Conservation (phyloP, 2,113 vertebrate species). For the Trichechus manatus region DNA sequence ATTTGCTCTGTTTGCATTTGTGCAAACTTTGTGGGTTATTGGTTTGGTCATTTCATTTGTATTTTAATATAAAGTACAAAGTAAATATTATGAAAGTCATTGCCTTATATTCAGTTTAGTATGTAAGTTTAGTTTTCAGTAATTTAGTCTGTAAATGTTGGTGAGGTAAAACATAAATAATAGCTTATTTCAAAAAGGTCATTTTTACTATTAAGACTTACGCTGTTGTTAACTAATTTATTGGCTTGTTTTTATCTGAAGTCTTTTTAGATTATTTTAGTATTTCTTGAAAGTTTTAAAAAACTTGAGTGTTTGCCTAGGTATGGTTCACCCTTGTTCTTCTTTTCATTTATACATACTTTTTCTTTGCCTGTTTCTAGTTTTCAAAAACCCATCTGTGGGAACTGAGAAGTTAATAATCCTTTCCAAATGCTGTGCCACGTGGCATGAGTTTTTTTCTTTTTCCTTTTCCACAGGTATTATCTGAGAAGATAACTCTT, state of each 20-base stretch:
- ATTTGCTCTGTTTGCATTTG: not conserved
- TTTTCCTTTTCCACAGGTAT: not conserved
- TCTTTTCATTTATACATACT: slow-evolving; percentile 31
- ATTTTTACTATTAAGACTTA: not conserved
- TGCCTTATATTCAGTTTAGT: not conserved
- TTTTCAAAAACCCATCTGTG: slow-evolving; percentile 61
- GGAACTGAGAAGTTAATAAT: slow-evolving; percentile 63
- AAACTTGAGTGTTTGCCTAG: slow-evolving; percentile 54
- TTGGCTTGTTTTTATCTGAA: slow-evolving; percentile 44
- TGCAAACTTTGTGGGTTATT: slow-evolving; percentile 39
- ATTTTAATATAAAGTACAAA: not conserved
- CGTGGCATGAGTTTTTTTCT: not conserved
- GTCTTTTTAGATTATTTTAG: slow-evolving; percentile 42
- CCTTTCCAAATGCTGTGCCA: slow-evolving; percentile 1
- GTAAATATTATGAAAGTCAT: slow-evolving; percentile 16
- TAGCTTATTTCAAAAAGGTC: slow-evolving; percentile 7
- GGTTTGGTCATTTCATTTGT: slow-evolving; percentile 1
- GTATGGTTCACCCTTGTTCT: slow-evolving; percentile 54
- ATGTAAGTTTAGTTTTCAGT: slow-evolving; percentile 20
- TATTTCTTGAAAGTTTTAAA: slow-evolving; percentile 54
- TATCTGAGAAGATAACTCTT: not conserved
- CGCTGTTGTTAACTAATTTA: not conserved
- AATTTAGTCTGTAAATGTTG: slow-evolving; percentile 38
- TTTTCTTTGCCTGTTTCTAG: not conserved
- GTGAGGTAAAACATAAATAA: not conserved